phyloP scores from a whole-genome alignment of 2,113 vertebrate species.

The Nerophis ophidion region DNA sequence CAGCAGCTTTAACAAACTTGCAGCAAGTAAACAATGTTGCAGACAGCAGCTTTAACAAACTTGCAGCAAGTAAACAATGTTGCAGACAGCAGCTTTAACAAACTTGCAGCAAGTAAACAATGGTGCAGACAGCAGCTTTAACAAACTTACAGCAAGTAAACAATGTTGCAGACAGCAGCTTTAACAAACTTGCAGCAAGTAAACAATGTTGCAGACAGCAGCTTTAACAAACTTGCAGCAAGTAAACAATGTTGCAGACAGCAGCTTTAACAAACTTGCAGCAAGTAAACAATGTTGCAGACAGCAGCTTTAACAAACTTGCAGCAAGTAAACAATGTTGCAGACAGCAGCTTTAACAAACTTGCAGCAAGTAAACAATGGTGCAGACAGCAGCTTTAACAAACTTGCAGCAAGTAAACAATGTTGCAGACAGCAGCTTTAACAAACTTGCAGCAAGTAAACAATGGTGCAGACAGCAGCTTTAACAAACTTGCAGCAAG shows the following conservation, averaged over 20 bases:
- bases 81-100: slow-evolving; percentile 55
- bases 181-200: too few relatives aligned
- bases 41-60: slow-evolving; percentile 59
- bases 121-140: slow-evolving; percentile 52
- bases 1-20: too few relatives aligned
- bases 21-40: slow-evolving; percentile 41
- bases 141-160: too few relatives aligned
- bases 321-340: slow-evolving; percentile 41
- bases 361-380: slow-evolving; percentile 44
- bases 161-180: slow-evolving; percentile 51
- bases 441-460: too few relatives aligned
- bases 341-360: slow-evolving; percentile 58
- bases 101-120: slow-evolving; percentile 46
- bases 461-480: slow-evolving; percentile 50
- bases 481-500: too few relatives aligned
- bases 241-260: slow-evolving; percentile 41
- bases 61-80: slow-evolving; percentile 43
- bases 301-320: too few relatives aligned
- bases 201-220: slow-evolving; percentile 47
- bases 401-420: slow-evolving; percentile 46
- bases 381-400: slow-evolving; percentile 54
- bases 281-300: slow-evolving; percentile 39
- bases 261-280: too few relatives aligned
- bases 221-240: too few relatives aligned
- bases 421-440: slow-evolving; percentile 51